These are phyloP conservation scores for Drosophila pseudotalamancana DNA, from an alignment of 2,888 invertebrate species.

Conservation along the genomic window DNA sequence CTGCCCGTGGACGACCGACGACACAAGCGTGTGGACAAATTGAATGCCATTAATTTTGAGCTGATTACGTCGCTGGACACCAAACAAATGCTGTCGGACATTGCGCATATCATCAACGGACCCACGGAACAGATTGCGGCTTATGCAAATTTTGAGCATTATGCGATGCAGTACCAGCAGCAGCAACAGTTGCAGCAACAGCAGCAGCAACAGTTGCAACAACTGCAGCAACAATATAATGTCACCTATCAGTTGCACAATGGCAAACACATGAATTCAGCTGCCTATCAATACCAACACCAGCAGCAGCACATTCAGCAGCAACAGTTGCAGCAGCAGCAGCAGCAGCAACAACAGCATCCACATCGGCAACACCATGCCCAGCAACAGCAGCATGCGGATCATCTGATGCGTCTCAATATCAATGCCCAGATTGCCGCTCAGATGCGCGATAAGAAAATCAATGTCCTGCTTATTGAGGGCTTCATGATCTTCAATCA, in stretches of 20 bases:
- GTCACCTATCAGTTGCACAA: slow-evolving; percentile 53
- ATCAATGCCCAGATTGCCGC: slow-evolving; percentile 69
- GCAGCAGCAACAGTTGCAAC: slow-evolving; percentile 57
- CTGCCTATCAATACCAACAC: slow-evolving; percentile 42
- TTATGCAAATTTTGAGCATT: slow-evolving; percentile 76
- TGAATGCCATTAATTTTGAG: slow-evolving; percentile 92
- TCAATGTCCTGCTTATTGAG: slow-evolving; percentile 88
- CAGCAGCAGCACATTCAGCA: slow-evolving; percentile 31
- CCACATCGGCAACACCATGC: slow-evolving; percentile 46
- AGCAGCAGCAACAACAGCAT: slow-evolving; percentile 27
- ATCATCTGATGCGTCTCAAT: slow-evolving; percentile 59
- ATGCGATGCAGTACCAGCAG: slow-evolving; percentile 68
- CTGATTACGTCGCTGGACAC: slow-evolving; percentile 89
- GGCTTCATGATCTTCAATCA: slow-evolving; percentile 91
- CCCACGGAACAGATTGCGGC: slow-evolving; percentile 57
- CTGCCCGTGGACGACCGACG: slow-evolving; percentile 87
- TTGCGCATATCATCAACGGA: slow-evolving; percentile 83
- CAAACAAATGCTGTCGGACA: slow-evolving; percentile 88
- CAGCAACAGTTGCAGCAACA: slow-evolving; percentile 59
- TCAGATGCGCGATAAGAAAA: slow-evolving; percentile 74
- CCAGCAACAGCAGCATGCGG: slow-evolving; percentile 42
- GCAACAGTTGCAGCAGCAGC: slow-evolving; percentile 25
- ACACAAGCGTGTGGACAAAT: slow-evolving; percentile 87
- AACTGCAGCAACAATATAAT: slow-evolving; percentile 52
- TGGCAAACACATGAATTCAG: slow-evolving; percentile 35